Evolutionary conservation across 2,113 vertebrate genomes (phyloP).

Genomic region (Pterocles orientalis): DNA sequence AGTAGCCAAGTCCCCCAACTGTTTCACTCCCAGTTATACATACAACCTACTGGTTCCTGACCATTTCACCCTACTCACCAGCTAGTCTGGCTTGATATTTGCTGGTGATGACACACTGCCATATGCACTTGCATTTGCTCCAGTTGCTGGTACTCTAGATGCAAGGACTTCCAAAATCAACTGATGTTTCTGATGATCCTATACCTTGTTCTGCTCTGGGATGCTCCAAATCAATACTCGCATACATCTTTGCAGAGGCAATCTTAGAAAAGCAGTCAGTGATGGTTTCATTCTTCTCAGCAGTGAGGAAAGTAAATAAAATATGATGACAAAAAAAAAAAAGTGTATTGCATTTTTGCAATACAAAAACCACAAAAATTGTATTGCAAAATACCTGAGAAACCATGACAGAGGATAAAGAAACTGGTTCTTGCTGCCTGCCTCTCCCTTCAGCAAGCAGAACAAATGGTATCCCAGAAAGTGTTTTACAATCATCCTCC

Average conservation of each 20-base stretch:
- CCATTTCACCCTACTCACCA: not conserved
- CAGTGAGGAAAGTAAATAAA: not conserved
- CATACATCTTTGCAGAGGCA: not conserved
- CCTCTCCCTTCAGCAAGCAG: not conserved
- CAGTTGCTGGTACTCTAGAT: not conserved
- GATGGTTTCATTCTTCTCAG: not conserved
- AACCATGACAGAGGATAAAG: not conserved
- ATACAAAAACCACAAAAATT: no score
- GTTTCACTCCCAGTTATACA: not conserved
- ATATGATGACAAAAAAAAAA: not conserved
- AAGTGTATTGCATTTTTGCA: no score
- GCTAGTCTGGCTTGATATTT: not conserved
- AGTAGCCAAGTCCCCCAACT: not conserved
- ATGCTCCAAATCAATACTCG: not conserved
- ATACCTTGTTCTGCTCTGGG: not conserved
- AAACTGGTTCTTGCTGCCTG: not conserved
- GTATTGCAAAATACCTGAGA: not conserved
- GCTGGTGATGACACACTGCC: no score
- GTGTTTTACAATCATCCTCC: not conserved
- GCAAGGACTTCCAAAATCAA: not conserved
- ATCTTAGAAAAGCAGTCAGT: not conserved
- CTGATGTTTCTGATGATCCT: not conserved
- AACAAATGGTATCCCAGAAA: not conserved
- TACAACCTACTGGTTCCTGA: rapidly evolving
- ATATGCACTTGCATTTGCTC: not conserved